phyloP scores from a whole-genome alignment of 2,888 invertebrate species.

The Lycocerus yunnanus region DNA sequence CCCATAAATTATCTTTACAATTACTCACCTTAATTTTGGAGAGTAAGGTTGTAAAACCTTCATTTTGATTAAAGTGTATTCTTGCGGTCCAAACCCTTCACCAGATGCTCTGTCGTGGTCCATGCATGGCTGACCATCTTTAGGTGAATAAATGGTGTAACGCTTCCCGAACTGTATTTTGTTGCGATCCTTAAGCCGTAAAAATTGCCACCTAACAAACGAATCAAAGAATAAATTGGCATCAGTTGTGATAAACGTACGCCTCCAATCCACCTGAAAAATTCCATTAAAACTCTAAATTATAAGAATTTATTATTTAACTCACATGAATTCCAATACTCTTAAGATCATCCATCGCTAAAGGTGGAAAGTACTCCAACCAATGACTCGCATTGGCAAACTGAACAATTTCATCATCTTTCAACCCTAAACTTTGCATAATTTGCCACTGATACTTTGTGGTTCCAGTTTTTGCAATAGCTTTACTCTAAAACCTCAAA shows the following conservation, averaged over 20 bases:
- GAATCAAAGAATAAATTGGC: constrained; percentile 97
- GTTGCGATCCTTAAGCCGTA: constrained; percentile 79
- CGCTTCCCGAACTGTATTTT: constrained; percentile 97
- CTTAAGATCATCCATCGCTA: constrained; percentile 83
- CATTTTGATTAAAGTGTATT: constrained; percentile 97
- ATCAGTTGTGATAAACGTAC: constrained; percentile 98
- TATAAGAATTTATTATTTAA: constrained; percentile 29
- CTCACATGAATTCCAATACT: constrained; percentile 88
- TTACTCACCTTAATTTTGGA: constrained; percentile 65
- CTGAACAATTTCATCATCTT: constrained; percentile 87
- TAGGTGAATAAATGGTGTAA: constrained; percentile 93
- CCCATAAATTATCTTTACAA: neutral
- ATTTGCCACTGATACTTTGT: constrained; percentile 99
- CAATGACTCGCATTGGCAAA: constrained; percentile 92
- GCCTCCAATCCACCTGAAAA: constrained; percentile 91
- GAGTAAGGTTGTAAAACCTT: constrained; percentile 77
- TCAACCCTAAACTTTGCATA: constrained; percentile 90
- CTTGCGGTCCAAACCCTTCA: constrained; percentile 97
- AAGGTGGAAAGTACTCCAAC: constrained; percentile 96
- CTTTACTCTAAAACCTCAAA: constrained; percentile 74
- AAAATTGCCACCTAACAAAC: constrained; percentile 96
- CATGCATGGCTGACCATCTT: constrained; percentile 99
- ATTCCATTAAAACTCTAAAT: neutral
- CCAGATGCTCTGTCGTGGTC: constrained; percentile 96
- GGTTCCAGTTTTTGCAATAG: constrained; percentile 84